Evolutionary conservation across 2,888 invertebrate genomes (phyloP).

Genomic region (Tetragonisca angustula): DNA sequence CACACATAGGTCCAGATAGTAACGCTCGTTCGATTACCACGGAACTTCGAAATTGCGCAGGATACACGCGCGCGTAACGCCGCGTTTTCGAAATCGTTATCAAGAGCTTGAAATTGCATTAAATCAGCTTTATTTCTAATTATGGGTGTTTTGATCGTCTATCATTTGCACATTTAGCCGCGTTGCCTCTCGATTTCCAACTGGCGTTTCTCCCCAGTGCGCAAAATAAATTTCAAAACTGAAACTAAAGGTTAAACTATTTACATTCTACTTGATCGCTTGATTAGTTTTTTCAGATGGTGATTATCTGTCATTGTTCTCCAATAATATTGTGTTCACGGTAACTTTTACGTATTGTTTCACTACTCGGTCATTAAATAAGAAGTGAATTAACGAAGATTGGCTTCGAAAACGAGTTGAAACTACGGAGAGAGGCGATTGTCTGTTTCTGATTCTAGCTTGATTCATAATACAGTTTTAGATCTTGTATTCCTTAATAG

Average conservation of each 20-base stretch:
- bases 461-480: no score
- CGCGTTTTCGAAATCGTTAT: not conserved
- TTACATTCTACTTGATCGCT: not conserved
- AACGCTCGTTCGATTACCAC: slow-evolving; percentile 22
- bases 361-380: not conserved
- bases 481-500: no score
- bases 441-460: not conserved
- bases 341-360: not conserved
- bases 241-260: not conserved
- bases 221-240: not conserved
- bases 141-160: no score
- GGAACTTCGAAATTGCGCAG: not conserved
- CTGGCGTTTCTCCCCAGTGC: not conserved
- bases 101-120: not conserved
- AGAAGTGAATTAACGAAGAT: not conserved
- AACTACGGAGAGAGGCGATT: not conserved
- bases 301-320: not conserved
- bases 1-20: slow-evolving; percentile 22
- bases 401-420: no score
- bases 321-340: not conserved
- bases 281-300: not conserved
- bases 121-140: not conserved
- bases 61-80: not conserved
- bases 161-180: not conserved
- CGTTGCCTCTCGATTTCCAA: no score